Conservation (phyloP, 23 tunicate genomes). For the Trididemnum miniatum region DNA sequence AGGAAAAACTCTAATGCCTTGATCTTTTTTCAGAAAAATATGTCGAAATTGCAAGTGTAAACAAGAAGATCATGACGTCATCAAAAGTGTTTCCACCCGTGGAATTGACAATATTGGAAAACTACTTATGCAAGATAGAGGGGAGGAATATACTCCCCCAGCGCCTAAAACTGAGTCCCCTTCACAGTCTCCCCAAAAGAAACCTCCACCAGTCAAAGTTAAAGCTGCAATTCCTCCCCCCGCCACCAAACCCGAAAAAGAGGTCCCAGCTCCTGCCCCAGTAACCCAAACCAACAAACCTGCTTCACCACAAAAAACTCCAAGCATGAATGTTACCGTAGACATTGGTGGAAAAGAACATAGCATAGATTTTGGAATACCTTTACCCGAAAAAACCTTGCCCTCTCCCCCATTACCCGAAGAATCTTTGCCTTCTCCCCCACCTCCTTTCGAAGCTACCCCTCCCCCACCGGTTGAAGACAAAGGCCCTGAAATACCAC, state of each 20-base stretch:
- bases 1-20: not conserved
- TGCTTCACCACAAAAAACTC: slow-evolving; percentile 4
- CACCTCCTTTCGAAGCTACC: slow-evolving; percentile 41
- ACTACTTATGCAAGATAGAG: slow-evolving; percentile 81
- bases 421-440: slow-evolving; percentile 23
- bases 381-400: not conserved
- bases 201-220: slow-evolving; percentile 9
- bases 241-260: slow-evolving; percentile 42
- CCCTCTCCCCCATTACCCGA: slow-evolving; percentile 60
- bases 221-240: slow-evolving; percentile 31
- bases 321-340: slow-evolving; percentile 43
- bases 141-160: not conserved
- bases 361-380: slow-evolving; percentile 56
- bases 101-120: slow-evolving; percentile 90
- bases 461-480: slow-evolving; percentile 51
- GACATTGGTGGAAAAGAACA: slow-evolving; percentile 81
- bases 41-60: slow-evolving; percentile 94
- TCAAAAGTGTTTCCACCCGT: slow-evolving; percentile 54
- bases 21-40: slow-evolving; percentile 55
- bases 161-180: not conserved
- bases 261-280: not conserved
- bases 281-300: not conserved
- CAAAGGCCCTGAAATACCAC: not conserved
- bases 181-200: slow-evolving; percentile 1
- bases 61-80: slow-evolving; percentile 92